Evolutionary conservation across 2,888 invertebrate genomes (phyloP), one percentile per base, ranked within the genome.

Genomic region (Eledona agricola): DNA sequence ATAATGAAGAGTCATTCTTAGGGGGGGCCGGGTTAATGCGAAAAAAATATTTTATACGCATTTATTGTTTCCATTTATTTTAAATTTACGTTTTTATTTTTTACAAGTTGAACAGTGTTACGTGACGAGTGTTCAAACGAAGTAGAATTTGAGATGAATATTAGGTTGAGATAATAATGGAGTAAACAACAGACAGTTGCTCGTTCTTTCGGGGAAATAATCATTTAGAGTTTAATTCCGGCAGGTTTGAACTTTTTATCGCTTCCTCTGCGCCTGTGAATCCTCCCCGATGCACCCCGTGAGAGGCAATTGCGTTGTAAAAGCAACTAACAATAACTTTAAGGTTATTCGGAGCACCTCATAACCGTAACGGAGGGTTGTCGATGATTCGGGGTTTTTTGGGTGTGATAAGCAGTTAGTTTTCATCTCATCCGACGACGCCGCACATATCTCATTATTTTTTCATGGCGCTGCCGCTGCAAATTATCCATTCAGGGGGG

Each of bases 391-490:
- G 55, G 56, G 57, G 38, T 12, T 22, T 37, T 37, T 57, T 32
- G 17, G 52, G 51, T 51, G 60, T 59, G 64, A 65, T 66, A 65
- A 64, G 66, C 64, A 65, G 65, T 65, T 65, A 60, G 59, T 66
- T 66, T 61, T 57, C 57, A 56, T 60, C 62, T 63, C 58, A 42
- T 38, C 40, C 55, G 49, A 59, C 58, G 62, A 62, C 60, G 61
- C 59, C 62, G 54, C 55, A 47, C 43, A 43, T 51, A 43, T 52
- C 66, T 70, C 71, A 70, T 72, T 70, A 72, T 68, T 72, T 70
- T 71, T 72, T 71, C 70, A 72, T 70, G 70, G 66, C 66, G 67
- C 68, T 69, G 70, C 66, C 66, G 67, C 68, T 69, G 72, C 71
- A 71, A 71, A 72, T 72, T 72, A 70, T 72, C 66, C 70, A 67